Evolutionary conservation across 2,113 vertebrate genomes (phyloP).

Genomic region (Lota lota): DNA sequence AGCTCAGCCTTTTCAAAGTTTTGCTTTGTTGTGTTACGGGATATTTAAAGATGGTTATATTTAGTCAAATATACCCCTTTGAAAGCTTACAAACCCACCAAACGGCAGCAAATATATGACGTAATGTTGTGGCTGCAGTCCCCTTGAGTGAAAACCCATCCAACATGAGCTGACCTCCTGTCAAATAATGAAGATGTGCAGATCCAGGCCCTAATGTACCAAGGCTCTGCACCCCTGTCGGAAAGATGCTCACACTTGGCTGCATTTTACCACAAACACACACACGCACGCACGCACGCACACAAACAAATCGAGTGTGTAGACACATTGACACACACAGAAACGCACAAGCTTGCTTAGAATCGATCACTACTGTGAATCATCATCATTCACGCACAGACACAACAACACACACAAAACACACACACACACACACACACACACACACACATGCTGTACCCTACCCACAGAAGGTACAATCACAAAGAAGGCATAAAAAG

Average conservation of each 20-base stretch:
- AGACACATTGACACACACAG: neutral
- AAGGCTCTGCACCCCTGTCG: slow-evolving; percentile 58
- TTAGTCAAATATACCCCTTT: slow-evolving; percentile 20
- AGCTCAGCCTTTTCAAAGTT: slow-evolving; percentile 25
- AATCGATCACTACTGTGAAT: neutral
- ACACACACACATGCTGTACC: neutral
- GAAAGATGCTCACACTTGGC: slow-evolving; percentile 52
- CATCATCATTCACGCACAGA: neutral
- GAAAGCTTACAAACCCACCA: slow-evolving; percentile 27
- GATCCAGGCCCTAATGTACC: slow-evolving; percentile 54
- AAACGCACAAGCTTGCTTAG: neutral
- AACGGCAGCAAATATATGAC: slow-evolving; percentile 39
- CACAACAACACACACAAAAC: too few species aligned
- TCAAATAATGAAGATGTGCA: slow-evolving; percentile 57
- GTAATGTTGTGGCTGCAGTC: slow-evolving; percentile 37
- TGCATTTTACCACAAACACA: slow-evolving; percentile 15
- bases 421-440: neutral
- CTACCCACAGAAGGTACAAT: too few species aligned
- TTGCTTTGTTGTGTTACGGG: slow-evolving; percentile 24
- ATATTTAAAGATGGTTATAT: slow-evolving; percentile 18
- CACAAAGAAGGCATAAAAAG: too few species aligned
- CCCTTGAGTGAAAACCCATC: slow-evolving; percentile 31
- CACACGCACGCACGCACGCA: slow-evolving; percentile 27
- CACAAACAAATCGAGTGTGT: neutral
- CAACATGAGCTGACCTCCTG: slow-evolving; percentile 41